Percentiles rank a stretch among this genome's conserved stretches.
phyloP scores from a whole-genome alignment of 2,888 invertebrate genomes.

The Lysandra coridon region DNA sequence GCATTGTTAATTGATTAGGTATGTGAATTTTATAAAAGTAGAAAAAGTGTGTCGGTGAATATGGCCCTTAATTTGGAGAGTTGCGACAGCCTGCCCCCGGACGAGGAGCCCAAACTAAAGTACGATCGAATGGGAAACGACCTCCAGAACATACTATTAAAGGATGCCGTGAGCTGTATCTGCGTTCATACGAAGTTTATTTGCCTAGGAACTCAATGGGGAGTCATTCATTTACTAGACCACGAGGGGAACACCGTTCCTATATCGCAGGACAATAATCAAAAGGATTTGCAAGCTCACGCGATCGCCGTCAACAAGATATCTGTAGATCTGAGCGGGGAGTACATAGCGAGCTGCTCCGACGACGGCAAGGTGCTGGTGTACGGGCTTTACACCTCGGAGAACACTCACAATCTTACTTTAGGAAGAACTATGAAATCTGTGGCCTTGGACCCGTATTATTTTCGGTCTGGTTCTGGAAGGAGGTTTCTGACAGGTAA shows the following conservation, averaged over 20 bases:
- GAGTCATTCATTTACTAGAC: conserved; percentile 93
- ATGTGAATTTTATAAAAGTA: conserved; percentile 36
- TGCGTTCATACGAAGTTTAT: conserved; percentile 97
- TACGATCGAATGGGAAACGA: conserved; percentile 94
- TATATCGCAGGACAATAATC: conserved; percentile 79
- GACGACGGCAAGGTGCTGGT: conserved; percentile 94
- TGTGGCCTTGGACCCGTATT: conserved; percentile 91
- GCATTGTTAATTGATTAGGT: conserved; percentile 8
- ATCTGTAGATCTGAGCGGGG: conserved; percentile 96
- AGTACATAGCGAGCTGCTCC: conserved; percentile 95
- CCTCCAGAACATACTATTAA: conserved; percentile 89
- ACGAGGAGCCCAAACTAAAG: conserved; percentile 92
- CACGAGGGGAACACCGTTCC: conserved; percentile 91
- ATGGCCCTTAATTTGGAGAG: conserved; percentile 72
- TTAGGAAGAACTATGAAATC: conserved; percentile 92
- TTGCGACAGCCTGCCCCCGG: conserved; percentile 69
- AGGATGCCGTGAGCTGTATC: conserved; percentile 92
- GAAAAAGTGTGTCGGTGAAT: conserved; percentile 57
- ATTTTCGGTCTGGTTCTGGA: conserved; percentile 87
- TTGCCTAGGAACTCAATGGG: conserved; percentile 95
- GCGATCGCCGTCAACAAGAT: conserved; percentile 96
- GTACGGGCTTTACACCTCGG: conserved; percentile 91
- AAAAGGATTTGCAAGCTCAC: conserved; percentile 88
- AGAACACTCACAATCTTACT: conserved; percentile 88
- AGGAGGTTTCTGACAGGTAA: conserved; percentile 88